Base-by-base conservation (phyloP, 2,888 invertebrate species). In the Tipula lateralis region DNA sequence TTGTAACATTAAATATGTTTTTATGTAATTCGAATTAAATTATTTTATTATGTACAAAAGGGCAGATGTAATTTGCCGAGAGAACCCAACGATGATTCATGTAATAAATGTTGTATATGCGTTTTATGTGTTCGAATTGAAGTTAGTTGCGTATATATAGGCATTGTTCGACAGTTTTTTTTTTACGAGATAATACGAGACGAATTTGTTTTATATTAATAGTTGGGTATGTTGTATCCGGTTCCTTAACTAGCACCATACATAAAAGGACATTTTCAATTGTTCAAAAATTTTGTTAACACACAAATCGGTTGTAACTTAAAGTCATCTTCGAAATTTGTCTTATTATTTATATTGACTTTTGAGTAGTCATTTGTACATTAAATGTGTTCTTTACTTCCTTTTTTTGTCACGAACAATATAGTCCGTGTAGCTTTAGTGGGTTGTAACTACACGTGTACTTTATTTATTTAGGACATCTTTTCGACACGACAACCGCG, bases 381-480 rank as follows among this genome's bases (percentile, higher is more conserved):
- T 4, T 19, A 66, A 66, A 66, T 66, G 66, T n/a, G n/a, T 66
- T 24, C 66, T 66, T 66, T 66, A 66, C 66, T 9, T 66, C 66
- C 66, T 66, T 66, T 66, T 19, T 9, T 24, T 24, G 24, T 19
- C 9, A 66, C 9, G 9, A 66, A 66, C 66, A 66, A 19, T 24
- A 66, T 2, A 19, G 2, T 12, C 66, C 66, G 66, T 66, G 66
- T 66, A 66, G 7, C 24, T 66, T 66, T 66, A 24, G 66, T 66
- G 66, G 66, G 66, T 66, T 66, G 66, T 66, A 66, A 66, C 66
- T 66, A 66, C 66, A 66, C 66, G 66, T 66, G 66, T 66, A 66
- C 66, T 66, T 66, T 66, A 66, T 66, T 66, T 66, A 24, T 19
- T 66, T 66, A 66, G 66, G 66, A n/a, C 16, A n/a, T 44, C 16